Evolutionary conservation across 1,140 invertebrate species (phyloP), one percentile per base, ranked within the genome.

Genomic region (Eurytemora carolleeae): DNA sequence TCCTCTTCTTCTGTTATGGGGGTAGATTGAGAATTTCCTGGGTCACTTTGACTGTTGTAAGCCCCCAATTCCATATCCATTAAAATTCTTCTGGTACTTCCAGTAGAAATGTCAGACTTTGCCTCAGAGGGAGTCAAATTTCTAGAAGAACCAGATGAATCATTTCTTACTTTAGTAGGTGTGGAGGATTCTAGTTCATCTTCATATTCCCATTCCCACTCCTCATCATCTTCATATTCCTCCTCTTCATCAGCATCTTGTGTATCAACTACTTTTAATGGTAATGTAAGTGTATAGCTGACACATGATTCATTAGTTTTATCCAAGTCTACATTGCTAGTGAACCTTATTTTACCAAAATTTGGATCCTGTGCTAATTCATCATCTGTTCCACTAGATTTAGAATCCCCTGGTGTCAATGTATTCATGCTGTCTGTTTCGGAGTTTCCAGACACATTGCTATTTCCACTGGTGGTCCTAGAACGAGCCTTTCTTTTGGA

Each of bases 51-150:
- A 44, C 22, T 59, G 31, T 59, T 59, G 19, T 59, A 59, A 19
- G 58, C 58, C 26, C 58, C 58, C 22, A 22, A 59, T 59, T 59
- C 58, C 58, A 59, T 59, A 25, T 59, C 58, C 2, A 15, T 59
- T n/a, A 59, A 59, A 22, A 59, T 24, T 21, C 21, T 24, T 19
- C 58, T 59, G 7, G 31, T 44, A n/a, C 31, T 44, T 7, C 31
- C 31, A 44, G 31, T 44, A 44, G 31, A 44, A 24, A 24, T 57
- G n/a, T 54, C 53, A 1, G 53, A 54, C 12, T 54, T 54, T 12
- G 21, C 55, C 17, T 57, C 55, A 19, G 55, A 57, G 22, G 55
- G 2, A 3, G 55, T 57, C 21, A 23, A n/a, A 21, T 57, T 57
- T 2, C 21, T 57, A 21, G 55, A 57, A 21, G n/a, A n/a, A 57